Evolutionary conservation across 1,140 invertebrate species (phyloP).

Genomic region (Pseudomyrmex flavicornis): DNA sequence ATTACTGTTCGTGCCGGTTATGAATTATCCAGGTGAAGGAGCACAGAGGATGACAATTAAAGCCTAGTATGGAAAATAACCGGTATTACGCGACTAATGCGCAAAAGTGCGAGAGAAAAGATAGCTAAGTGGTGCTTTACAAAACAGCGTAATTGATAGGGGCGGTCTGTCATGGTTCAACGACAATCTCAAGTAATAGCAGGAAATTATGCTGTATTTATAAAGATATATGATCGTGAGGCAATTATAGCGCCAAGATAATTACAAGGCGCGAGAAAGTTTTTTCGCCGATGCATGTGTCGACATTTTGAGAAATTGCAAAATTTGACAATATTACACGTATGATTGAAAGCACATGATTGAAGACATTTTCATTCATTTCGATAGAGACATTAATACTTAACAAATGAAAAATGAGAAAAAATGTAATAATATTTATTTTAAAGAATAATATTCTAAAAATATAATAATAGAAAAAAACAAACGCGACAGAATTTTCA

Average conservation of each 20-base stretch:
- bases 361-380: no score
- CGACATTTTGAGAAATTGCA: neutral
- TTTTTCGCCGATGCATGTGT: neutral
- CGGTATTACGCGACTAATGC: slow-evolving; percentile 46
- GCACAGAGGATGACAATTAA: slow-evolving; percentile 53
- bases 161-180: slow-evolving; percentile 6
- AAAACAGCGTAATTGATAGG: slow-evolving; percentile 29
- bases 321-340: neutral
- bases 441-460: no score
- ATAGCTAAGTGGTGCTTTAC: slow-evolving; percentile 19
- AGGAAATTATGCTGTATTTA: slow-evolving; percentile 15
- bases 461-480: no score
- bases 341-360: no score
- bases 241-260: neutral
- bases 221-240: neutral
- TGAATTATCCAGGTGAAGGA: slow-evolving; percentile 45
- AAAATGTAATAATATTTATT: slow-evolving; percentile 5
- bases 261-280: neutral
- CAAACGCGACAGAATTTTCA: no score
- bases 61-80: slow-evolving; percentile 50
- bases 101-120: slow-evolving; percentile 41
- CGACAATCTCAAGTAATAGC: slow-evolving; percentile 25
- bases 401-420: neutral
- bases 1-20: slow-evolving; percentile 49
- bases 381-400: neutral